Conservation (phyloP, 2,113 vertebrate genomes). For the Rhombomys opimus region DNA sequence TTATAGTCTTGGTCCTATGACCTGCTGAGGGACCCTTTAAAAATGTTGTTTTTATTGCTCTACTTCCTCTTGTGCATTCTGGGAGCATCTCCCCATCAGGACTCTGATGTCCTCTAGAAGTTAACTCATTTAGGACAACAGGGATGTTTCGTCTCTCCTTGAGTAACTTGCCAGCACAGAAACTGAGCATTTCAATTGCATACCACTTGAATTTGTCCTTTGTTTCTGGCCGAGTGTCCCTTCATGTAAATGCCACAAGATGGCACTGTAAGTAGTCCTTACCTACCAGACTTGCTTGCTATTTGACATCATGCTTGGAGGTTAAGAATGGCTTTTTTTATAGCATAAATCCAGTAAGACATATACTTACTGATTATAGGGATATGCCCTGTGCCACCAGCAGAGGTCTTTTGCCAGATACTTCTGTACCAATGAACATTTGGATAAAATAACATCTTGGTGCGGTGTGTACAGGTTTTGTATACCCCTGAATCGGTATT, state of each 20-base stretch:
- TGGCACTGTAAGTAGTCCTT: constrained; percentile 63
- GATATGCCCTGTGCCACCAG: not conserved
- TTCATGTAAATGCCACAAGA: constrained; percentile 70
- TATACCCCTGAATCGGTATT: not conserved
- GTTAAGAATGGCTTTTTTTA: constrained; percentile 35
- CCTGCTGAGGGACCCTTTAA: not conserved
- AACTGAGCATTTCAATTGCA: not conserved
- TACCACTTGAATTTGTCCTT: not conserved
- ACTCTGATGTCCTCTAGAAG: not conserved
- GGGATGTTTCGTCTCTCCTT: not conserved
- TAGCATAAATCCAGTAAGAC: constrained; percentile 1
- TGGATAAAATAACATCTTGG: constrained; percentile 44
- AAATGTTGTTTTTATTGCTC: not conserved
- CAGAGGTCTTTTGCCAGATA: constrained; percentile 24
- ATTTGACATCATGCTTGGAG: not conserved
- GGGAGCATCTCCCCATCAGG: not conserved
- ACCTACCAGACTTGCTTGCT: not conserved
- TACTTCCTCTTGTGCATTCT: not conserved
- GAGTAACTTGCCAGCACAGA: not conserved
- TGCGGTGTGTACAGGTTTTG: constrained; percentile 17
- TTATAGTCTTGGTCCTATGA: not conserved
- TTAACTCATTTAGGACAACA: not conserved
- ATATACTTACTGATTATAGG: not conserved
- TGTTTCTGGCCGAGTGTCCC: constrained; percentile 30
- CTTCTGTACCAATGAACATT: constrained; percentile 7